phyloP scores from a whole-genome alignment of 2,113 vertebrate species.

The Salvator merianae region DNA sequence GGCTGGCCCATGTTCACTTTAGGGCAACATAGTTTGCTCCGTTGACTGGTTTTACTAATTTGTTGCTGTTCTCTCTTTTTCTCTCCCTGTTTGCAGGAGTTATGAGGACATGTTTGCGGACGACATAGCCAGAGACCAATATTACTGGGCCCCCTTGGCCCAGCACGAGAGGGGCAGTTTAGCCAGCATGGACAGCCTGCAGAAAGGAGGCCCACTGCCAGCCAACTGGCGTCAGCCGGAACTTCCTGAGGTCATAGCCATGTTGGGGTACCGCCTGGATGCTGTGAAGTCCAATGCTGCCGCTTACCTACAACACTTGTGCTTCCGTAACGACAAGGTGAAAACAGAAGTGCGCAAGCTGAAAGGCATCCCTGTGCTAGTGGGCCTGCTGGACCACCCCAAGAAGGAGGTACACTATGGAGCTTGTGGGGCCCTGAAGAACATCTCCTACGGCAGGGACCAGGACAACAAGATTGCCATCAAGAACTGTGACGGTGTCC shows the following conservation, averaged over 20 bases:
- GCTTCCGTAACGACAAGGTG: constrained; percentile 94
- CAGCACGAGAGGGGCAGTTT: constrained; percentile 91
- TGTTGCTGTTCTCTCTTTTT: neutral
- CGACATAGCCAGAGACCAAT: constrained; percentile 85
- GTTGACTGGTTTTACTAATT: neutral
- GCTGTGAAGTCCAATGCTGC: constrained; percentile 93
- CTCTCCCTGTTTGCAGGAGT: constrained; percentile 75
- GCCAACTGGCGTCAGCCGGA: constrained; percentile 90
- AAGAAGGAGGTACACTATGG: constrained; percentile 92
- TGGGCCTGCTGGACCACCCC: constrained; percentile 92
- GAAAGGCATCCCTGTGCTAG: constrained; percentile 92
- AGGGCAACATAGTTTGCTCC: neutral
- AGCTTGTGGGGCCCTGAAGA: constrained; percentile 95
- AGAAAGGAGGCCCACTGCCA: constrained; percentile 79
- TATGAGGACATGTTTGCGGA: constrained; percentile 93
- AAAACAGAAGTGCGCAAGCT: constrained; percentile 92
- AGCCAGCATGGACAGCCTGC: constrained; percentile 92
- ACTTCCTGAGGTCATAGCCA: constrained; percentile 94
- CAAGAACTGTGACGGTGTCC: constrained; percentile 96
- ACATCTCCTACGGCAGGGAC: constrained; percentile 93
- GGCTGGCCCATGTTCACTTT: neutral
- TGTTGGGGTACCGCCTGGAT: constrained; percentile 93
- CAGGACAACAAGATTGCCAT: constrained; percentile 95
- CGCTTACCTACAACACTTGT: constrained; percentile 93
- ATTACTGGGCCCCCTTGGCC: constrained; percentile 91